These are phyloP conservation scores for Leptoclinus maculatus DNA, from an alignment of 2,797 vertebrate species.

Conservation along the genomic window DNA sequence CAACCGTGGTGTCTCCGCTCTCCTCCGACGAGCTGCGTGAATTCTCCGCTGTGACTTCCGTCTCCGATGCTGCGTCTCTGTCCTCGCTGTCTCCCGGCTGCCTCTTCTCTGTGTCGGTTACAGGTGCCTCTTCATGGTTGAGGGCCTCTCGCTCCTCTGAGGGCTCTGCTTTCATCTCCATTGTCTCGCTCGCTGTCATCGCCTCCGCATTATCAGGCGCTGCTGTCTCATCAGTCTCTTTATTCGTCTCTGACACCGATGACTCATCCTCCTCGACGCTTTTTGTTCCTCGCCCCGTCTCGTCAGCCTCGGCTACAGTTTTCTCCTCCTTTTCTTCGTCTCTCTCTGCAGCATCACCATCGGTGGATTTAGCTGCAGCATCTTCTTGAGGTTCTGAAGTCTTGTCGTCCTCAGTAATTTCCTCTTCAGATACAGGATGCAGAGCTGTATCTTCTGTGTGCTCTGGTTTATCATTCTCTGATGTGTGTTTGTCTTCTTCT, in stretches of 20 bases:
- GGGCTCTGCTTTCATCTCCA: slow-evolving; percentile 67
- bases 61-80: slow-evolving; percentile 30
- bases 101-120: slow-evolving; percentile 40
- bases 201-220: slow-evolving; percentile 44
- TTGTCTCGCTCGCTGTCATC: slow-evolving; percentile 43
- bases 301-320: slow-evolving; percentile 13
- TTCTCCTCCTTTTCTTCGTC: slow-evolving; percentile 33
- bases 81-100: slow-evolving; percentile 45
- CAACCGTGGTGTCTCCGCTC: slow-evolving; percentile 49
- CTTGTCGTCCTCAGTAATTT: slow-evolving; percentile 43
- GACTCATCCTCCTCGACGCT: slow-evolving; percentile 60
- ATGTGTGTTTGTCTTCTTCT: slow-evolving; percentile 32
- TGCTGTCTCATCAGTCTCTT: slow-evolving; percentile 56
- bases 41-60: slow-evolving; percentile 46
- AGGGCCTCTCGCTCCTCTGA: slow-evolving; percentile 66
- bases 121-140: slow-evolving; percentile 66
- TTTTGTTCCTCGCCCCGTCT: slow-evolving; percentile 42
- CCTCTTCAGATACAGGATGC: slow-evolving; percentile 23
- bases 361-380: slow-evolving; percentile 15
- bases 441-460: background rate
- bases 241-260: slow-evolving; percentile 36
- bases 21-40: slow-evolving; percentile 47
- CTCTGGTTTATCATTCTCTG: slow-evolving; percentile 36
- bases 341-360: slow-evolving; percentile 28
- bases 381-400: slow-evolving; percentile 41